Conservation (phyloP, 2,113 vertebrate species). For the Panurus biarmicus region DNA sequence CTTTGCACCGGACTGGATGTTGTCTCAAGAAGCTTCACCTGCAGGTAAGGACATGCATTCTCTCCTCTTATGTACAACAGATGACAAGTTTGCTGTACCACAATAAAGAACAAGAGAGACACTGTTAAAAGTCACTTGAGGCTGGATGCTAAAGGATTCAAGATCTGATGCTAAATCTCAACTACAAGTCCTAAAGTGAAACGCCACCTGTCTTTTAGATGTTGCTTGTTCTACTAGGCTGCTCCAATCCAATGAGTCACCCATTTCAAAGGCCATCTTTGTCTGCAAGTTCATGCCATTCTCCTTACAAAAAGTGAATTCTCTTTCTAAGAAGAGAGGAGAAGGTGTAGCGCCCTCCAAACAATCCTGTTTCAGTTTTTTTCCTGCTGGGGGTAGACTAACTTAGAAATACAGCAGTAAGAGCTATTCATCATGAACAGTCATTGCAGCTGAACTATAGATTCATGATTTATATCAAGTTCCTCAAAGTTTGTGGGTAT, state of each 20-base stretch:
- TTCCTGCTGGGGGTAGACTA: not conserved
- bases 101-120: not conserved
- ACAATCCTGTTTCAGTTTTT: not conserved
- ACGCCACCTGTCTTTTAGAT: not conserved
- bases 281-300: not conserved
- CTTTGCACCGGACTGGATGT: not conserved
- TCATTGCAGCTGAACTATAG: not conserved
- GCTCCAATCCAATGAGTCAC: not conserved
- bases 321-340: not conserved
- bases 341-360: not conserved
- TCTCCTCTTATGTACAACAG: not conserved
- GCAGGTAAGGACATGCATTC: not conserved
- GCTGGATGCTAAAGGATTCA: not conserved
- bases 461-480: not conserved
- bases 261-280: not conserved
- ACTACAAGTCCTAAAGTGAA: not conserved
- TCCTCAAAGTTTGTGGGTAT: not conserved
- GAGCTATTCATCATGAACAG: not conserved
- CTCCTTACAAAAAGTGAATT: not conserved
- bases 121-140: not conserved
- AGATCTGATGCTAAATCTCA: not conserved
- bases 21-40: not conserved
- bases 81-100: not conserved
- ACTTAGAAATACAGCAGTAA: not conserved
- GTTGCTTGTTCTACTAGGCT: not conserved